Evolutionary conservation across 2,888 invertebrate genomes (phyloP).

Genomic region (Limnephilus marmoratus): DNA sequence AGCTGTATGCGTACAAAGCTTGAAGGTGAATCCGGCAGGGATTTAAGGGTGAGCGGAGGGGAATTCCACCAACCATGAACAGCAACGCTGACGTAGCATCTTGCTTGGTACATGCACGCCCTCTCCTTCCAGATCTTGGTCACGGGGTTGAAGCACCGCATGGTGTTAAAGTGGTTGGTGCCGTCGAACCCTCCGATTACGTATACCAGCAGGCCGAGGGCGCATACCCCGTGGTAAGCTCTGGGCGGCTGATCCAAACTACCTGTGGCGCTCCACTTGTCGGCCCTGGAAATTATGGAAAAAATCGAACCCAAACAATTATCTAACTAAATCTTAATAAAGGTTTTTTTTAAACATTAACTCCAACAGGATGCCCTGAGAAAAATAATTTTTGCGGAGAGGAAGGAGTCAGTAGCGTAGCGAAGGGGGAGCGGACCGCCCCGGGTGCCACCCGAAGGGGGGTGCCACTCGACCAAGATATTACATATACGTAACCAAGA

Average conservation of each 20-base stretch:
- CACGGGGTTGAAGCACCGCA: slow-evolving; percentile 88
- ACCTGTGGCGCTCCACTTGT: slow-evolving; percentile 85
- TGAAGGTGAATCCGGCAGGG: slow-evolving; percentile 61
- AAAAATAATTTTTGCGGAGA: no score
- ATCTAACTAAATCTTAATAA: not conserved
- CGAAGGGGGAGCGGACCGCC: no score
- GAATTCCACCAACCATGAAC: slow-evolving; percentile 75
- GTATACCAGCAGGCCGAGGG: slow-evolving; percentile 83
- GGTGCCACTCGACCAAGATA: no score
- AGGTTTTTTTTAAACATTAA: no score
- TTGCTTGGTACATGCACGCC: slow-evolving; percentile 87
- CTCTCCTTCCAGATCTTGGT: slow-evolving; percentile 85
- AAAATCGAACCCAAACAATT: not conserved
- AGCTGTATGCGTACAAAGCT: no score
- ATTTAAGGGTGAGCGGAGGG: not conserved
- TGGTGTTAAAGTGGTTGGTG: slow-evolving; percentile 85
- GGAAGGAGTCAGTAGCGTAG: no score
- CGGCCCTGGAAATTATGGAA: slow-evolving; percentile 77
- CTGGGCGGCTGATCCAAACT: slow-evolving; percentile 83
- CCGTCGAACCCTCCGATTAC: slow-evolving; percentile 92
- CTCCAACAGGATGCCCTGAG: no score
- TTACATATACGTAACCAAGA: no score
- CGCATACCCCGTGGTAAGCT: slow-evolving; percentile 88
- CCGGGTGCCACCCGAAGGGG: no score
- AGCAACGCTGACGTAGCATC: slow-evolving; percentile 89